These are phyloP conservation scores for Sweltsa coloradensis DNA, from an alignment of 1,140 invertebrate species.

Conservation along the genomic window DNA sequence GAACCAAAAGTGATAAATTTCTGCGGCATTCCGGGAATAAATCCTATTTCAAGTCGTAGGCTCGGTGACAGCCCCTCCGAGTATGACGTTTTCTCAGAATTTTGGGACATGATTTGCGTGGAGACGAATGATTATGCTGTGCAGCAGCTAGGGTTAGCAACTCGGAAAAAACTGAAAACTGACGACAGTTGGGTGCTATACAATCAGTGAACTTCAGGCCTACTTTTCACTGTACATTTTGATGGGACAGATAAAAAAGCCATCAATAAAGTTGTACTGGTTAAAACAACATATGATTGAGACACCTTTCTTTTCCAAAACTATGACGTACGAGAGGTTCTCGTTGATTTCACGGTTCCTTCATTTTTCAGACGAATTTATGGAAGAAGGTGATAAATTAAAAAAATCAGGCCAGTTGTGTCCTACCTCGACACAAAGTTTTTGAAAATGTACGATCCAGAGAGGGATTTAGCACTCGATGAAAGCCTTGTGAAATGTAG, in stretches of 20 bases:
- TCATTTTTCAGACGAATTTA: conserved; percentile 2
- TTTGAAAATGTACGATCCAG: not conserved
- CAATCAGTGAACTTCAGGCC: not conserved
- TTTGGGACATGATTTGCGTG: too few relatives aligned
- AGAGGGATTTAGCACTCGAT: not conserved
- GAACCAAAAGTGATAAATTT: too few relatives aligned
- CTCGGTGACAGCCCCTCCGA: too few relatives aligned
- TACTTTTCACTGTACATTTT: conserved; percentile 1
- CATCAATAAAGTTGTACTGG: not conserved
- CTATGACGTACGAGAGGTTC: conserved; percentile 1
- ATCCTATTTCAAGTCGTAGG: too few relatives aligned
- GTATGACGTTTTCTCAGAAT: too few relatives aligned
- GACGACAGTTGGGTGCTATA: too few relatives aligned
- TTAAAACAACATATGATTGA: not conserved
- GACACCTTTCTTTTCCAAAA: not conserved
- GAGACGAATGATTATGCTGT: too few relatives aligned
- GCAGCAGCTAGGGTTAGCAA: too few relatives aligned
- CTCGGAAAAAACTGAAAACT: too few relatives aligned
- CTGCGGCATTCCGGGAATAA: too few relatives aligned
- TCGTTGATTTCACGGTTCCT: not conserved
- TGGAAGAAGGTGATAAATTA: not conserved
- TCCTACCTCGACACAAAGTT: not conserved
- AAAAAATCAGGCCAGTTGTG: conserved; percentile 1
- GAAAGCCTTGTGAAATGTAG: conserved; percentile 1
- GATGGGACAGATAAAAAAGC: conserved; percentile 2